Base-by-base conservation (phyloP, 2,888 invertebrate genomes). In the Agapostemon virescens region DNA sequence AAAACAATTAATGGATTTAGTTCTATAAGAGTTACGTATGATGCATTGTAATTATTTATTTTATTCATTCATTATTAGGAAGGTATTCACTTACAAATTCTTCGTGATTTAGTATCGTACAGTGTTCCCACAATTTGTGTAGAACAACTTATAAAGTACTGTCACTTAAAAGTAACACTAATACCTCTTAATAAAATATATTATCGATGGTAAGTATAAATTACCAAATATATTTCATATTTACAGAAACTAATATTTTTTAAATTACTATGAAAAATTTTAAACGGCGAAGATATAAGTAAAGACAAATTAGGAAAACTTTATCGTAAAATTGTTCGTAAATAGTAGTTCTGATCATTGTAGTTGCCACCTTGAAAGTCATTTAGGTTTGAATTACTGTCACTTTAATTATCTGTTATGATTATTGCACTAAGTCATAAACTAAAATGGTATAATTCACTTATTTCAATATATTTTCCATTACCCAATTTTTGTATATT, bases 351-450 rank as follows among this genome's bases (percentile, higher is more conserved):
- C 52, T 55, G 17, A 38, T 79, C 42, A 20, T 26, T 64, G 40
- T 52, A 67, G 42, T 70, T 71, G 49, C 38, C 40, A 36, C 23
- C 42, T 55, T 70, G 26, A 45, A 30, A 67, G 20, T 66, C 26
- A 40, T 55, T 55, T 64, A 64, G 15, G 45, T 42, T 42, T 36
- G 63, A 33, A 33, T 61, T 26, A 36, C 61, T 42, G 64, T n/a
- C 36, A 11, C n/a, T 45, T 52, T 23, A n/a, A 78, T 38, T 36
- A 33, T 63, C 23, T 45, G 40, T 55, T 55, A 63, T 6, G 33
- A 64, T 72, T 82, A 81, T 81, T 81, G 75, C 75, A 70, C 69
- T 73, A 71, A 72, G 73, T 76, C 49, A 55, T 70, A 70, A 80
- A 33, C 52, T 82, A 76, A 80, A 78, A 79, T 49, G 30, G 66